These are phyloP conservation scores for Crocuta crocuta DNA, from an alignment of 2,113 vertebrate species.

Conservation along the genomic window DNA sequence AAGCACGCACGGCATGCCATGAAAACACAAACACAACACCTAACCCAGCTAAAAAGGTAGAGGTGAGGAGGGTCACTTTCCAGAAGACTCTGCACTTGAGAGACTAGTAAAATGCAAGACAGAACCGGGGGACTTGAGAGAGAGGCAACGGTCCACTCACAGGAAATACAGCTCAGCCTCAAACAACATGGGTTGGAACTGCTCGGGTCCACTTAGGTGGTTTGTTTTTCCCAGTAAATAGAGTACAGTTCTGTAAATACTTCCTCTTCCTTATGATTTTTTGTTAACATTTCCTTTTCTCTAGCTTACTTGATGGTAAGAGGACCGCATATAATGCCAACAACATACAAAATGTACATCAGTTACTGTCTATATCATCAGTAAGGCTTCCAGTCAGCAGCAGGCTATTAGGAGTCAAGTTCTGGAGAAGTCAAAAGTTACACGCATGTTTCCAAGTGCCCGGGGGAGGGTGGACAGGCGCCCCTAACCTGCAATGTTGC, in stretches of 20 bases:
- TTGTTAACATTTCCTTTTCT: not conserved
- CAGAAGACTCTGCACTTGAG: not conserved
- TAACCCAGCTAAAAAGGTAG: not conserved
- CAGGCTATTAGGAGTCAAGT: not conserved
- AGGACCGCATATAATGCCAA: not conserved
- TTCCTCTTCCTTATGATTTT: not conserved
- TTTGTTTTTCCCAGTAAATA: not conserved
- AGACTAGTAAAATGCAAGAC: not conserved
- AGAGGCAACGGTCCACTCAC: not conserved
- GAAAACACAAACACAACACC: not conserved
- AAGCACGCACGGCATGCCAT: rapidly evolving
- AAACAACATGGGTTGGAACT: not conserved
- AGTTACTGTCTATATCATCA: not conserved
- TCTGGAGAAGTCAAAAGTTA: not conserved
- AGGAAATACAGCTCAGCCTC: not conserved
- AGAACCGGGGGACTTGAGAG: too few species aligned
- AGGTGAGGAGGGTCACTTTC: not conserved
- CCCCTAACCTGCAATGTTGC: not conserved
- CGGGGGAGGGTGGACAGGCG: not conserved
- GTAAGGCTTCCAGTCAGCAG: not conserved
- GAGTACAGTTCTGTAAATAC: not conserved
- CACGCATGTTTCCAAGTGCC: not conserved
- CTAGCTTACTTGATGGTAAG: not conserved
- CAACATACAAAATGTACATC: not conserved
- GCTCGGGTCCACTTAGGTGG: not conserved